These are phyloP conservation scores for Amniataba percoides DNA, from an alignment of 2,797 vertebrate species.

Conservation along the genomic window DNA sequence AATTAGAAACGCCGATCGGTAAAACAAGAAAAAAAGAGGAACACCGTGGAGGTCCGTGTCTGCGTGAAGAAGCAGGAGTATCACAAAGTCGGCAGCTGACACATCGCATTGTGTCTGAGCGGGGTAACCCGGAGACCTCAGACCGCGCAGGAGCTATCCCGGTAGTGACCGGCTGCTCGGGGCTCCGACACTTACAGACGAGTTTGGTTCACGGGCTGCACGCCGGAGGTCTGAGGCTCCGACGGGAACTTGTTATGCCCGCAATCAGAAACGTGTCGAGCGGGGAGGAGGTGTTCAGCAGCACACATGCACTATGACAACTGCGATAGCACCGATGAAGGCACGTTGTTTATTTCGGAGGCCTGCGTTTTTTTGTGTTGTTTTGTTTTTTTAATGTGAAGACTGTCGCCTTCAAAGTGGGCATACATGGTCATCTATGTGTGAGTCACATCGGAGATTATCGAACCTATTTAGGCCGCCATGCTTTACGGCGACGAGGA, in stretches of 20 bases:
- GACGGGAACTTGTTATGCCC: conserved; percentile 63
- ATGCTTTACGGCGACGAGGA: conserved; percentile 70
- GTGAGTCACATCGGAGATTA: conserved; percentile 72
- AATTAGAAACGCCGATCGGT: conserved; percentile 40
- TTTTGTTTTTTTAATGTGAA: conserved; percentile 25
- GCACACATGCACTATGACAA: conserved; percentile 65
- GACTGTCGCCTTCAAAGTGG: conserved; percentile 69
- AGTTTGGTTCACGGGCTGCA: conserved; percentile 59
- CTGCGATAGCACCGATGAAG: conserved; percentile 66
- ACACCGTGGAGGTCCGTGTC: conserved; percentile 29
- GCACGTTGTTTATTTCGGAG: conserved; percentile 68
- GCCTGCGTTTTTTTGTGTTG: conserved; percentile 51
- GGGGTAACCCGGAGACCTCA: conserved; percentile 79
- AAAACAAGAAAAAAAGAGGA: not conserved
- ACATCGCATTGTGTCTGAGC: conserved; percentile 79
- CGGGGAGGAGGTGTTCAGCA: conserved; percentile 38
- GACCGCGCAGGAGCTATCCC: conserved; percentile 76
- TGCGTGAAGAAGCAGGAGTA: conserved; percentile 45
- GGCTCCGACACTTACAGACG: conserved; percentile 70
- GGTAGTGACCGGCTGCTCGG: conserved; percentile 76
- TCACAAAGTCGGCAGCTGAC: conserved; percentile 76
- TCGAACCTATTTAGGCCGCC: conserved; percentile 79
- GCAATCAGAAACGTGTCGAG: conserved; percentile 27
- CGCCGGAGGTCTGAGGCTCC: conserved; percentile 43
- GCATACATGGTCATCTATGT: conserved; percentile 62